Base-by-base conservation (phyloP, 2,113 vertebrate species). In the Onychorhynchus coronatus region DNA sequence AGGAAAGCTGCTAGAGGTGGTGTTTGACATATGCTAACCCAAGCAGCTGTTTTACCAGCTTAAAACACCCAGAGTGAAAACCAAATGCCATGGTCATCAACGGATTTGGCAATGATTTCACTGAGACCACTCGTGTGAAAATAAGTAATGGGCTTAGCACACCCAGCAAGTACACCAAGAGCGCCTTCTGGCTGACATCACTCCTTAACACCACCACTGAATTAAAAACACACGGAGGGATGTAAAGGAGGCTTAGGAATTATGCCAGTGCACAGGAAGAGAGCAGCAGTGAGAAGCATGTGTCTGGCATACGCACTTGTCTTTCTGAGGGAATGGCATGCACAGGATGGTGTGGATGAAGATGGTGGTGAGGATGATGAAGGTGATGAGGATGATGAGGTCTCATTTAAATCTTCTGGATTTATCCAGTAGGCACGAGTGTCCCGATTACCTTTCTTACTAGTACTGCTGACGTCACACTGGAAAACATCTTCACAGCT, bases 381-480 rank as follows among this genome's bases (percentile, higher is more conserved):
- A 89, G 97, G 86, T 97, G 97, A 58, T 84, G 96, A 97, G 91
- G 97, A 97, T 92, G 98, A 93, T 58, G 97, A 94, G 70, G 94
- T 80, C 84, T 91, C 93, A 78, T 97, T 97, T 58, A 95, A 91
- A 94, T 96, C 97, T 95, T 97, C 97, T 73, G 99, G 99, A 97
- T 99, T 99, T 98, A 99, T 99, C 99, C 99, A 99, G 97, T 99
- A 99, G 88, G 98, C 99, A 50, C 97, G 98, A 87, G 95, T 97
- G 95, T 97, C 97, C 80, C 55, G 97, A 96, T 99, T 99, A 99
- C 99, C 99, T 99, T 99, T 99, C 98, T 98, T 99, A 93, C 97
- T 98, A 85, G 97, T 59, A 84, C 98, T 98, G 98, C 97, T 97
- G 98, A 83, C 71, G 6, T 99, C 97, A 1, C 97, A 97, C 81